phyloP scores from a whole-genome alignment of 1,140 invertebrate genomes.

The Apis laboriosa region DNA sequence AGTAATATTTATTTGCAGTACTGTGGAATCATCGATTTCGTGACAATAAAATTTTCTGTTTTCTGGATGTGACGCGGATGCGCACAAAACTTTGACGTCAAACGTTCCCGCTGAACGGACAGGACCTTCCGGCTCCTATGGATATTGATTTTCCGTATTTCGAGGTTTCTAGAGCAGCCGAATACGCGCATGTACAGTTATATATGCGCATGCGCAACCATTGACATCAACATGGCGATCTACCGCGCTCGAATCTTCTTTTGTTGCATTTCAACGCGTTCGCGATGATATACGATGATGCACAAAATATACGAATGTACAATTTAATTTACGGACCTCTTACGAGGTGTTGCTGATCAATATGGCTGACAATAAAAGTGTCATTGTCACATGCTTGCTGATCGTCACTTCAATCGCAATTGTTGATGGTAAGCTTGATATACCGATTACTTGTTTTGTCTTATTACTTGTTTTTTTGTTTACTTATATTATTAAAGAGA shows the following conservation, averaged over 20 bases:
- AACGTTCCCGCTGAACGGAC: conserved; percentile 27
- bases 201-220: neutral
- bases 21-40: conserved; percentile 20
- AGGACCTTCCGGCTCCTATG: conserved; percentile 25
- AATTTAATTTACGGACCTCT: neutral
- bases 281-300: conserved; percentile 5
- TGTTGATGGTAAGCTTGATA: conserved; percentile 50
- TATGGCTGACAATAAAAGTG: conserved; percentile 34
- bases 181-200: neutral
- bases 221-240: conserved; percentile 43
- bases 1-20: neutral
- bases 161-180: conserved; percentile 70
- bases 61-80: conserved; percentile 38
- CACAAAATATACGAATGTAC: neutral
- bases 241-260: neutral
- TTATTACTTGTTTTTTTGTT: too few relatives aligned
- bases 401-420: conserved; percentile 38
- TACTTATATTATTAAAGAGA: too few relatives aligned
- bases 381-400: conserved; percentile 48
- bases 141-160: conserved; percentile 65
- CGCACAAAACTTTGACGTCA: conserved; percentile 54
- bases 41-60: conserved; percentile 19
- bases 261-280: conserved; percentile 1
- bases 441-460: too few relatives aligned
- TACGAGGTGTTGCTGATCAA: neutral